Conservation (phyloP, 2,113 vertebrate species). For the Rhizomys pruinosus region DNA sequence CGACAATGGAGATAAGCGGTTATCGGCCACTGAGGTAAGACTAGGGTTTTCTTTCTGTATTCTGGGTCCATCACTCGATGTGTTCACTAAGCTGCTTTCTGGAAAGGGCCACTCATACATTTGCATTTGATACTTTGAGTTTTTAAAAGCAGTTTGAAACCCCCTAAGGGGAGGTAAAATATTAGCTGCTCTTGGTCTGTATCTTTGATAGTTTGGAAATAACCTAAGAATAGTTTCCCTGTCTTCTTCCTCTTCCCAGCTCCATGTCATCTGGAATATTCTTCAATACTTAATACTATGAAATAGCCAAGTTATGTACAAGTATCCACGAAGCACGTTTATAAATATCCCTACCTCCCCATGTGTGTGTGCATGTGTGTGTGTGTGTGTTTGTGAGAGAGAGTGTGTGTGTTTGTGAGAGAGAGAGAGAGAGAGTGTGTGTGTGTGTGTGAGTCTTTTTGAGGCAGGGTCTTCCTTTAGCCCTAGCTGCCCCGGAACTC, state of each 20-base stretch:
- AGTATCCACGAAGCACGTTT: background rate
- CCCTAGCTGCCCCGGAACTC: too few relatives aligned
- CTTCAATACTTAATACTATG: background rate
- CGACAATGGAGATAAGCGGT: conserved; percentile 96
- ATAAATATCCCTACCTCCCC: conserved; percentile 11
- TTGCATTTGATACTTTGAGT: background rate
- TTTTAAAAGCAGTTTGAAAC: conserved; percentile 21
- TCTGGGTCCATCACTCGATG: background rate
- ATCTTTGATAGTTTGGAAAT: conserved; percentile 37
- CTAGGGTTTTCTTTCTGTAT: background rate
- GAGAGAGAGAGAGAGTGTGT: too few relatives aligned
- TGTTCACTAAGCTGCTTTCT: background rate
- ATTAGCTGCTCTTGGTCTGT: background rate
- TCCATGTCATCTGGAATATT: background rate
- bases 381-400: too few relatives aligned
- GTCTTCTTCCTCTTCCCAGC: background rate
- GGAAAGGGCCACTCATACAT: background rate
- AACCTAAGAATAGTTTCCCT: background rate
- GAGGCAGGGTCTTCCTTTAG: too few relatives aligned
- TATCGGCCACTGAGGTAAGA: conserved; percentile 95
- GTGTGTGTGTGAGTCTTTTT: too few relatives aligned
- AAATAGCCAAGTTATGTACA: background rate
- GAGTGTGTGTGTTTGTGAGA: too few relatives aligned
- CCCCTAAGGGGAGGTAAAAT: background rate
- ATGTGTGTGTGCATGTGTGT: too few relatives aligned